These are phyloP conservation scores for Amphiura filiformis DNA, from an alignment of 35 echinoderm and acorn worm genomes.

Conservation along the genomic window DNA sequence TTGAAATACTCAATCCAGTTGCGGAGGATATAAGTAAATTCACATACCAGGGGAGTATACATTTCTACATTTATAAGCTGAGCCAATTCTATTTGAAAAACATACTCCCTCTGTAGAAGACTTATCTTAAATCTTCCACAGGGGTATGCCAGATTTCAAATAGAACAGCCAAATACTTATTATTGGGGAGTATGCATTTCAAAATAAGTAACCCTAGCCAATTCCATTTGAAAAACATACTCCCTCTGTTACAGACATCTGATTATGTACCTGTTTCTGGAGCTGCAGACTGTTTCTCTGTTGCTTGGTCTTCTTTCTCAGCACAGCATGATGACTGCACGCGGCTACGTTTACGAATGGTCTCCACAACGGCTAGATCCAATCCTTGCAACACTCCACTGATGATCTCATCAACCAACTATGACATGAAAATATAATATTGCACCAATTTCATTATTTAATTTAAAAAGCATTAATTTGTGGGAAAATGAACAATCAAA, in stretches of 20 bases:
- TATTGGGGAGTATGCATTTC: not conserved
- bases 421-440: not conserved
- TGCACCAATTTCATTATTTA: no score
- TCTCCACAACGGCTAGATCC: conserved; percentile 39
- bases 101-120: no score
- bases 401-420: conserved; percentile 82
- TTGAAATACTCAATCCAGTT: no score
- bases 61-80: not conserved
- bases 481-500: no score
- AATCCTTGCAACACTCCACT: conserved; percentile 77
- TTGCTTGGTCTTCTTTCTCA: conserved; percentile 12
- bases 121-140: no score
- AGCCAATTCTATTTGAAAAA: no score
- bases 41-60: not conserved
- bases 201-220: no score
- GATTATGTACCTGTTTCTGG: not conserved
- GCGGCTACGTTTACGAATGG: not conserved
- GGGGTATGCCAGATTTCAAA: no score
- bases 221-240: no score
- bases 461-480: no score
- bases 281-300: not conserved
- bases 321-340: not conserved
- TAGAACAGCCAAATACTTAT: not conserved
- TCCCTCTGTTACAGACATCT: no score
- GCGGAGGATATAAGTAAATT: no score